phyloP scores from a whole-genome alignment of 1,140 invertebrate genomes.

The Euglossa dilemma region DNA sequence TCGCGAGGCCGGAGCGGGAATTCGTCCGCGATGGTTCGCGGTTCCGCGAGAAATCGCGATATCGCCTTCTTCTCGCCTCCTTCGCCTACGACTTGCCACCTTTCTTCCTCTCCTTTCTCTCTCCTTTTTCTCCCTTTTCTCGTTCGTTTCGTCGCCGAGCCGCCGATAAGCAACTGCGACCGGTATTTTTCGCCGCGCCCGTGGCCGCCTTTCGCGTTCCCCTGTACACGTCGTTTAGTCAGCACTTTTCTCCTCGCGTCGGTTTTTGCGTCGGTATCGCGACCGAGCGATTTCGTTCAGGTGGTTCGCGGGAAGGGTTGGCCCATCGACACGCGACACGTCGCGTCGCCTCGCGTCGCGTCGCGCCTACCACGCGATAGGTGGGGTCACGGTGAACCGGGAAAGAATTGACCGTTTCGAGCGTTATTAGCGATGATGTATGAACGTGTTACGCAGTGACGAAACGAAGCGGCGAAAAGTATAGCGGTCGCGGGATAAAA shows the following conservation, averaged over 20 bases:
- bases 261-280: background rate
- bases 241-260: conserved; percentile 4
- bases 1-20: conserved; percentile 14
- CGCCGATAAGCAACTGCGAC: background rate
- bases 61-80: background rate
- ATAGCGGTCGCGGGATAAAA: no score
- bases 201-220: conserved; percentile 18
- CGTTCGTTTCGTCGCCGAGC: background rate
- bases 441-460: background rate
- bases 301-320: no score
- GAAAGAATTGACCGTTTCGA: background rate
- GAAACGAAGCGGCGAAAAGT: background rate
- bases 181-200: background rate
- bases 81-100: background rate
- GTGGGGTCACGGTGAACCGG: conserved; percentile 11
- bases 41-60: conserved; percentile 1
- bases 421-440: conserved; percentile 5
- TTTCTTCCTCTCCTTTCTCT: background rate
- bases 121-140: no score
- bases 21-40: background rate
- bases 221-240: conserved; percentile 12
- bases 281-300: conserved; percentile 5
- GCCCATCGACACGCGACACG: background rate
- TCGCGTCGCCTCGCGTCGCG: no score
- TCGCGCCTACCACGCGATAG: background rate